Evolutionary conservation across 1,140 invertebrate genomes (phyloP).

Genomic region (Aphelinus certus): DNA sequence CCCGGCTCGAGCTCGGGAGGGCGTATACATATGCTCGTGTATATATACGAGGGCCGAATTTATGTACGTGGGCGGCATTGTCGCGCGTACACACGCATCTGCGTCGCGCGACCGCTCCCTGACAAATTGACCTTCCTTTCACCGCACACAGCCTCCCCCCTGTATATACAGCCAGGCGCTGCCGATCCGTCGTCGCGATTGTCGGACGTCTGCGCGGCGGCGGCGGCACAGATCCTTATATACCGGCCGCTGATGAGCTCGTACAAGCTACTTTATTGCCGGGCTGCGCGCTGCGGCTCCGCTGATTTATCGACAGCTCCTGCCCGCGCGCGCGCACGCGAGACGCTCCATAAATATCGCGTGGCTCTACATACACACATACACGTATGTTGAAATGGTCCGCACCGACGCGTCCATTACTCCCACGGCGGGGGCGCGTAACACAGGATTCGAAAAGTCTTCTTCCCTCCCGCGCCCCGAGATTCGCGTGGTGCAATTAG

Average conservation of each 20-base stretch:
- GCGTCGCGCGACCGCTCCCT: slow-evolving; percentile 8
- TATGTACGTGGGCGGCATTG: slow-evolving; percentile 20
- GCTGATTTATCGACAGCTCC: slow-evolving; percentile 13
- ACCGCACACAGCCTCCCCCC: not conserved
- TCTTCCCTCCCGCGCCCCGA: too few relatives aligned
- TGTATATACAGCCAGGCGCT: slow-evolving; percentile 42
- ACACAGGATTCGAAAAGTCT: too few relatives aligned
- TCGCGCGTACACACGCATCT: slow-evolving; percentile 24
- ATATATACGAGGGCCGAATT: slow-evolving; percentile 8
- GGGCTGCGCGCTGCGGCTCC: not conserved
- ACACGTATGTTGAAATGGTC: too few relatives aligned
- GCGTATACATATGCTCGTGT: too few relatives aligned
- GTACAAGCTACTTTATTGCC: slow-evolving; percentile 6
- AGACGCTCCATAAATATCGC: too few relatives aligned
- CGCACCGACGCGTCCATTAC: too few relatives aligned
- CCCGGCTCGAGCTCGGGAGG: too few relatives aligned
- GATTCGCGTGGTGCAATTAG: too few relatives aligned
- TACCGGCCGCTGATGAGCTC: slow-evolving; percentile 8
- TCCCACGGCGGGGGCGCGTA: too few relatives aligned
- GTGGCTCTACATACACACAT: too few relatives aligned
- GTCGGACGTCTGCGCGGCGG: slow-evolving; percentile 38
- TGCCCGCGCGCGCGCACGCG: too few relatives aligned
- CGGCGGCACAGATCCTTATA: not conserved
- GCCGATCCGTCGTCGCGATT: slow-evolving; percentile 32
- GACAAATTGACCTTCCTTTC: slow-evolving; percentile 11